Base-by-base conservation (phyloP, 2,797 vertebrate species). In the Fratercula arctica region DNA sequence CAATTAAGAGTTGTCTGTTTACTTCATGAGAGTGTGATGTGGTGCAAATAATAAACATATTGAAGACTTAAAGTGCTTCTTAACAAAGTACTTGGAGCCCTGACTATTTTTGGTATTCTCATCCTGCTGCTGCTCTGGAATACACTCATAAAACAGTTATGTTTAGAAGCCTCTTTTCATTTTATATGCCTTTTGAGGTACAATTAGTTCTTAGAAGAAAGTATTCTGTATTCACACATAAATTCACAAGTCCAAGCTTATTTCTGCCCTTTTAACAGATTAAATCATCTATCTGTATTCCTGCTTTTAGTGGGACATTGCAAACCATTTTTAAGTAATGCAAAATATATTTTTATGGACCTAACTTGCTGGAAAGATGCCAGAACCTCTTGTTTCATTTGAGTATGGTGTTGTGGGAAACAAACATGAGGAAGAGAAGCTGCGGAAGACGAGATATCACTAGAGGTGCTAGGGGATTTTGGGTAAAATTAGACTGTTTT, bases 41-140 rank as follows among this genome's bases (percentile, higher is more conserved):
- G 51, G 48, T 75, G 76, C 56, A 96, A 94, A 95, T 63, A 90
- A 46, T 78, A 94, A 87, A 79, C 73, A 54, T 46, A 83, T 43
- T 91, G 75, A 79, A 89, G 68, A 84, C 25, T 76, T 88, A 72
- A 88, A 75, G 35, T 79, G 20, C 28, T 94, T 83, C 89, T 90
- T 90, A 95, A 91, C 57, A 90, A 75, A 88, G 66, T 64, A 88
- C 79, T 95, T 79, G 78, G 66, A 95, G 68, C 84, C 29, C 81
- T 61, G 85, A 70, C 72, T 96, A 70, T 90, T 96, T 95, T 90
- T 91, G 89, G 72, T 86, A 83, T 94, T 85, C 50, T 82, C 15
- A 45, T 59, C 20, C 72, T 90, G 63, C 43, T 86, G 75, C 64
- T 88, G 33, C 35, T 73, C 91, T 94, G 85, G 85, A 90, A 91